A percentile compares a stretch with the other conserved stretches of the same genome.
Evolutionary conservation across 2,113 vertebrate species (phyloP).

Genomic region (Excalfactoria chinensis): DNA sequence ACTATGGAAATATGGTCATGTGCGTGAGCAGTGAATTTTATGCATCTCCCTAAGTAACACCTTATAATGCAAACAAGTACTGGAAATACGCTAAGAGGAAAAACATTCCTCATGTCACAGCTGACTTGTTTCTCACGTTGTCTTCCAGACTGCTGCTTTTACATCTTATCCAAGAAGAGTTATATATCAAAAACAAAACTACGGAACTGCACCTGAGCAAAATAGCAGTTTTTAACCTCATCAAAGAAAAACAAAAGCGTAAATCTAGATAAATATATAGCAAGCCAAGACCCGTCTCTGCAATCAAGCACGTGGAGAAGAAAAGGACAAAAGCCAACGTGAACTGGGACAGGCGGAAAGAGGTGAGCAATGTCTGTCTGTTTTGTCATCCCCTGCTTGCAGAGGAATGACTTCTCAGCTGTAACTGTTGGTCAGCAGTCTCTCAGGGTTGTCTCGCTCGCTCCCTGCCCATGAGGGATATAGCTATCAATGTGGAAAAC

Average conservation of each 20-base stretch:
- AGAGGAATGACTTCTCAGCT: not conserved
- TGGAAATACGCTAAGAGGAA: not conserved
- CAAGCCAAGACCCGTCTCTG: not conserved
- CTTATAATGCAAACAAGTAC: not conserved
- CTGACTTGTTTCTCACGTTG: not conserved
- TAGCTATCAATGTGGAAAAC: not conserved
- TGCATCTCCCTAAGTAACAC: not conserved
- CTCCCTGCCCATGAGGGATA: fast-evolving
- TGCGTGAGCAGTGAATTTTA: not conserved
- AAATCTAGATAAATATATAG: not conserved
- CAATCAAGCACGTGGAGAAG: not conserved
- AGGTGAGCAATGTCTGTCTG: not conserved
- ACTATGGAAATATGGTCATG: not conserved
- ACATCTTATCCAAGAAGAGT: not conserved
- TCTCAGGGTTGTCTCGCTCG: not conserved
- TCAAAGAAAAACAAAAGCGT: not conserved
- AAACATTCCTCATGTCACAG: not conserved
- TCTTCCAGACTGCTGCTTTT: not conserved
- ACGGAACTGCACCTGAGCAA: not conserved
- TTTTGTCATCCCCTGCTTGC: not conserved
- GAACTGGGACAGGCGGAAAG: not conserved
- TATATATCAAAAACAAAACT: not conserved
- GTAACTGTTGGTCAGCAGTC: not conserved
- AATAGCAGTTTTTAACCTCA: not conserved
- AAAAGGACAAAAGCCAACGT: not conserved